phyloP scores from a whole-genome alignment of 2,113 vertebrate genomes.

The Herpetotheres cachinnans region DNA sequence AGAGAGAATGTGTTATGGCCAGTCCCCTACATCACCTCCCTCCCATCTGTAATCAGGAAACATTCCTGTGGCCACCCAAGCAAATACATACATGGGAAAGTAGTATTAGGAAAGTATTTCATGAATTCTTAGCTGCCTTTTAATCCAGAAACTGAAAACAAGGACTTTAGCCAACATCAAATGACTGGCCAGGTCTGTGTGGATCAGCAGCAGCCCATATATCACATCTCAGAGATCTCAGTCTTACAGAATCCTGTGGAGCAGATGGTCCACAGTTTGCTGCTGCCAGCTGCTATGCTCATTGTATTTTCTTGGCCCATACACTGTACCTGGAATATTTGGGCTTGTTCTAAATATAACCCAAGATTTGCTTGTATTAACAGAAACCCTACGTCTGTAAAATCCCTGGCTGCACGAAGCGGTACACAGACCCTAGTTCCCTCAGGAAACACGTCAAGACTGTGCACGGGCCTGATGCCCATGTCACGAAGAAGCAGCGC shows the following conservation, averaged over 20 bases:
- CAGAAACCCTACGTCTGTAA: conserved; percentile 99
- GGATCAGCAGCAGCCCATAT: not conserved
- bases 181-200: not conserved
- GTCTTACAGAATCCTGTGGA: not conserved
- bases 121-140: conserved; percentile 36
- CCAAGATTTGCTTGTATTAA: not conserved
- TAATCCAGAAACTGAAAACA: conserved; percentile 43
- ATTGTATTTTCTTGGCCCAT: not conserved
- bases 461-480: conserved; percentile 93
- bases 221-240: not conserved
- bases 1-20: not conserved
- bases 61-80: conserved; percentile 48
- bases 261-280: conserved; percentile 9
- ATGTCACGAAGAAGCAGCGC: conserved; percentile 96
- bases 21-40: not conserved
- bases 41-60: conserved; percentile 26
- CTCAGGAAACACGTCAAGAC: conserved; percentile 98
- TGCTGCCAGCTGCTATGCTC: not conserved
- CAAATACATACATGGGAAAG: conserved; percentile 29
- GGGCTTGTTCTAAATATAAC: conserved; percentile 20
- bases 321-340: not conserved
- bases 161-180: conserved; percentile 14
- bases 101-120: conserved; percentile 42
- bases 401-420: conserved; percentile 94
- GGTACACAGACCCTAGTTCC: conserved; percentile 97